Evolutionary conservation across 2,113 vertebrate genomes (phyloP).

Genomic region (Burhinus bistriatus): DNA sequence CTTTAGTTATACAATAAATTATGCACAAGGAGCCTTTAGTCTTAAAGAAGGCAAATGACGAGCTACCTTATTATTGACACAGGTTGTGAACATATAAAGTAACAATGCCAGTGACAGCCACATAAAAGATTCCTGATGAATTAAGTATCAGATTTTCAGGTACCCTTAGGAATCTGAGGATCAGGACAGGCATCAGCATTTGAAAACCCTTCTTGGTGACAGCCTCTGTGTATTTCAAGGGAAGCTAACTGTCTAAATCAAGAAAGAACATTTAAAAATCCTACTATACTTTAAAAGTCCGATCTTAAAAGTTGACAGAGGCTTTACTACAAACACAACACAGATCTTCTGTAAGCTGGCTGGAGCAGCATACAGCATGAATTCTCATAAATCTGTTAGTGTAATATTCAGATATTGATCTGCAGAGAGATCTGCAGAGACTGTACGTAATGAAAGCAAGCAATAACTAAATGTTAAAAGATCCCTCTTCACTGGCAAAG

Average conservation of each 20-base stretch:
- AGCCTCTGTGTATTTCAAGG: not conserved
- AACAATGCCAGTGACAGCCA: not conserved
- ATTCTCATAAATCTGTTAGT: not conserved
- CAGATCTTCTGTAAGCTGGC: not conserved
- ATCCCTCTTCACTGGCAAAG: not conserved
- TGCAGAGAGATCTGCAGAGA: not conserved
- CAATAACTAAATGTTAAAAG: not conserved
- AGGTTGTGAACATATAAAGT: not conserved
- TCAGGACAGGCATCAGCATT: not conserved
- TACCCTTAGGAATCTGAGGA: not conserved
- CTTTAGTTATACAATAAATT: not conserved
- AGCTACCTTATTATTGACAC: not conserved
- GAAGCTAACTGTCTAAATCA: not conserved
- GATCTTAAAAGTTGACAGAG: not conserved
- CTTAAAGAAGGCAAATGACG: not conserved
- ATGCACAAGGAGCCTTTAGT: not conserved
- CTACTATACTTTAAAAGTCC: not conserved
- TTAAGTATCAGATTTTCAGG: not conserved
- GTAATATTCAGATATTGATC: not conserved
- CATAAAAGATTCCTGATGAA: not conserved
- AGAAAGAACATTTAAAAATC: not conserved
- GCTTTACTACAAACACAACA: not conserved
- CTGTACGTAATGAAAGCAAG: not conserved
- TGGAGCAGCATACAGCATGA: not conserved
- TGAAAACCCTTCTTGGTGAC: not conserved